Conservation (phyloP, 2,113 vertebrate genomes). For the Charadrius vociferus region DNA sequence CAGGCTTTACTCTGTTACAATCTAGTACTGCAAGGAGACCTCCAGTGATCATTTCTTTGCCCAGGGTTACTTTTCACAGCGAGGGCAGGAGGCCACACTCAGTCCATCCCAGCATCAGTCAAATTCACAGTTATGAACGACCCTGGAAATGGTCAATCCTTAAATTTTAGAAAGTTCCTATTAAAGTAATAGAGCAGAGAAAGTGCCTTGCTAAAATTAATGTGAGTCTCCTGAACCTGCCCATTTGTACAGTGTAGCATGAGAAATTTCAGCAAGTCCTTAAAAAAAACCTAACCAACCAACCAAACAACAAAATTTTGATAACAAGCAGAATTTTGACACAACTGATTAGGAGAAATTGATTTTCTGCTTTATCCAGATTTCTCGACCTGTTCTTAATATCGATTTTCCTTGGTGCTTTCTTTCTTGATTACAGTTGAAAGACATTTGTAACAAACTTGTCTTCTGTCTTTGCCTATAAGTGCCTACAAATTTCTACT, state of each 20-base stretch:
- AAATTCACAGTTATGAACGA: not conserved
- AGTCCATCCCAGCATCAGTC: not conserved
- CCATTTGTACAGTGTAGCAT: accelerated
- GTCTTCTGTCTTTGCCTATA: accelerated
- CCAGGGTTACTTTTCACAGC: not conserved
- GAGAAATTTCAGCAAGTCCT: not conserved
- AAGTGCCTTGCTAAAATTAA: not conserved
- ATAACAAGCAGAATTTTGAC: not conserved
- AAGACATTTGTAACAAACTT: not conserved
- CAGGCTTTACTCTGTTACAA: not conserved
- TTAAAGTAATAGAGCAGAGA: not conserved
- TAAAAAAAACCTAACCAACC: not conserved
- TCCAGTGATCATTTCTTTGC: not conserved
- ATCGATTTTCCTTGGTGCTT: not conserved
- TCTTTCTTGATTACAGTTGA: not conserved
- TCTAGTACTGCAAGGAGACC: not conserved
- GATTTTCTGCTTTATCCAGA: not conserved
- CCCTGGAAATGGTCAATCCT: not conserved
- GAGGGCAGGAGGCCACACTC: not conserved
- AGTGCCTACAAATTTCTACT: not conserved
- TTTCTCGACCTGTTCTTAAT: not conserved
- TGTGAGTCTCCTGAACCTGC: not conserved
- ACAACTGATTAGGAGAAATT: not conserved
- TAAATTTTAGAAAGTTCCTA: not conserved
- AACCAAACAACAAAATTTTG: accelerated